Evolutionary conservation across 92 coral and sea anemone species (phyloP).

Genomic region (Phenganax subtilis): DNA sequence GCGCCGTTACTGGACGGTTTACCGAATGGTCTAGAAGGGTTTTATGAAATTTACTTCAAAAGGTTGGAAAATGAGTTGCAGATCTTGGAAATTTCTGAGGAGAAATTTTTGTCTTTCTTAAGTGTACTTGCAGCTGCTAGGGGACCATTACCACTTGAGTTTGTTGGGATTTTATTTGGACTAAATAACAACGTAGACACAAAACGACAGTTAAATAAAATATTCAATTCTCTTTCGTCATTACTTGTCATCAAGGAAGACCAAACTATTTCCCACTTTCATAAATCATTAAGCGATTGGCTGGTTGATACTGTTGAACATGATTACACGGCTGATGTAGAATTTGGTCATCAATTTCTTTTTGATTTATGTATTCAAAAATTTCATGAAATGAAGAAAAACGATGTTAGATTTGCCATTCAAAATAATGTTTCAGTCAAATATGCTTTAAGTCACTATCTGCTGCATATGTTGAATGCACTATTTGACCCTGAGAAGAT

Average conservation of each 20-base stretch:
- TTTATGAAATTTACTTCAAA: conserved; percentile 50
- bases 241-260: conserved; percentile 51
- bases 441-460: conserved; percentile 56
- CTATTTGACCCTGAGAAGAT: conserved; percentile 5
- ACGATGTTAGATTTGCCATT: not conserved
- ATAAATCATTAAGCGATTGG: conserved; percentile 64
- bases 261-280: conserved; percentile 48
- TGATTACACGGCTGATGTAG: conserved; percentile 42
- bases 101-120: conserved; percentile 43
- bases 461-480: conserved; percentile 42
- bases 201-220: conserved; percentile 21
- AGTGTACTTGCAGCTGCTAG: conserved; percentile 59
- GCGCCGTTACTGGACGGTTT: conserved; percentile 29
- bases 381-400: conserved; percentile 20
- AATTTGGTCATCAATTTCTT: conserved; percentile 49
- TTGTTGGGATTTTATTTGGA: conserved; percentile 33
- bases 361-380: conserved; percentile 42
- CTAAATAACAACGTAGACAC: not conserved
- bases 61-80: conserved; percentile 35
- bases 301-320: conserved; percentile 35
- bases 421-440: conserved; percentile 29
- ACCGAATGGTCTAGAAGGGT: conserved; percentile 57
- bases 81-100: conserved; percentile 29
- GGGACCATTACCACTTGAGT: conserved; percentile 48
- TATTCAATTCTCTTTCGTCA: conserved; percentile 43